Base-by-base conservation (phyloP, 2,888 invertebrate species). In the Campoplex capitator region DNA sequence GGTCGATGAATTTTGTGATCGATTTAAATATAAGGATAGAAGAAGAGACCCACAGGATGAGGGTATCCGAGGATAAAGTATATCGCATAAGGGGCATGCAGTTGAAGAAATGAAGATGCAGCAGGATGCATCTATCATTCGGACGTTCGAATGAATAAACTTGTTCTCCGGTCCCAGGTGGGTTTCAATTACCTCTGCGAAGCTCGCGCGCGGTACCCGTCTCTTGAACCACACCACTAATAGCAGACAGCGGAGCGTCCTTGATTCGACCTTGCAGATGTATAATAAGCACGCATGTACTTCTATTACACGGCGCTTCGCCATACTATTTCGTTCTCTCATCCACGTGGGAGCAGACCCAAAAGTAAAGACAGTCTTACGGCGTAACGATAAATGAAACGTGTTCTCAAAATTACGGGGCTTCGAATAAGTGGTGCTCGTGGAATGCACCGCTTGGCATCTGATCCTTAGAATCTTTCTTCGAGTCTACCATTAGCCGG, bases 211-310 rank as follows among this genome's bases (percentile, higher is more conserved):
- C 48, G 56, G 68, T 65, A 74, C 65, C 32, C 67, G 81, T 77
- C 38, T 68, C 73, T 84, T 58, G 62, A 70, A 51, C 74, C 74
- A 11, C 80, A 73, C 71, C 70, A 62, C 75, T 71, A 76, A 80
- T 81, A 42, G 45, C 68, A 75, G 75, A 56, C 81, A 38, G 80
- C 28, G 65, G 73, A 88, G 91, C 88, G 91, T 89, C 91, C 91
- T 91, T 91, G 88, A 76, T 82, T 81, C 88, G 91, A 86, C 91
- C 91, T 91, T 91, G 91, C 87, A 56, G 84, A 80, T 81, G 79
- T 87, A 88, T 82, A 77, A 85, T 83, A 67, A 86, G 80, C 79
- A 75, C 77, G 70, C 79, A 51, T 51, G 82, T 73, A 81, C 76
- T 80, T n/a, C 6, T 58, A 86, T 80, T 76, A 82, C 56, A 74